phyloP scores from a whole-genome alignment of 2,797 vertebrate genomes.

The Lithobates sylvaticus region DNA sequence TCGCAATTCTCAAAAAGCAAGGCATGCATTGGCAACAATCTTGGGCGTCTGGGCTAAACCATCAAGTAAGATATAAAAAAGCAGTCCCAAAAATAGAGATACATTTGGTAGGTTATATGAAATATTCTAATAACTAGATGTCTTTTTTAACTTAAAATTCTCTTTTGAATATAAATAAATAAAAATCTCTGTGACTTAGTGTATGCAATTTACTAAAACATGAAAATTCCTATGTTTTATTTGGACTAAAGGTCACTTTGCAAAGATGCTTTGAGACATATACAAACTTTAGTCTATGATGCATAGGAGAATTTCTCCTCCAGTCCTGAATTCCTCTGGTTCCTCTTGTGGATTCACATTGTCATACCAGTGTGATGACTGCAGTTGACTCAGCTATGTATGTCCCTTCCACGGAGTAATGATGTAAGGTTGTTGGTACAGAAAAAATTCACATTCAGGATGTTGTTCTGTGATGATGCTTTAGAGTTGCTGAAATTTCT shows the following conservation, averaged over 20 bases:
- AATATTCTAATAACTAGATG: too few relatives aligned
- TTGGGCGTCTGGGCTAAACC: too few relatives aligned
- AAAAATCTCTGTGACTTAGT: too few relatives aligned
- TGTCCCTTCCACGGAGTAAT: not conserved
- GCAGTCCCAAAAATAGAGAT: too few relatives aligned
- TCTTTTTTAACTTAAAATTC: too few relatives aligned
- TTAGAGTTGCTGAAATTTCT: not conserved
- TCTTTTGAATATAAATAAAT: too few relatives aligned
- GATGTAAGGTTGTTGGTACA: not conserved
- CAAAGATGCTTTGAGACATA: not conserved
- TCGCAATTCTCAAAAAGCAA: too few relatives aligned
- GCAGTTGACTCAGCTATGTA: not conserved
- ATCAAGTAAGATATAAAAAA: too few relatives aligned
- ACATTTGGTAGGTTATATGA: too few relatives aligned
- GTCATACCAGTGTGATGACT: too few relatives aligned
- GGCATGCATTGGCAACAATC: too few relatives aligned
- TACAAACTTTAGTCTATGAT: not conserved
- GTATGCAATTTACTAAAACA: too few relatives aligned
- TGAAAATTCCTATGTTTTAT: not conserved
- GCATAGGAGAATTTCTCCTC: not conserved
- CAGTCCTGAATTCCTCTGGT: not conserved
- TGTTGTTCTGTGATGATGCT: not conserved
- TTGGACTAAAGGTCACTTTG: slow-evolving; percentile 17
- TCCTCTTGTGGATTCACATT: not conserved
- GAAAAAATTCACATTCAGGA: not conserved